A percentile compares a stretch with the other conserved stretches of the same genome.
Evolutionary conservation across 2,797 vertebrate species (phyloP).

Genomic region (Peromyscus eremicus): DNA sequence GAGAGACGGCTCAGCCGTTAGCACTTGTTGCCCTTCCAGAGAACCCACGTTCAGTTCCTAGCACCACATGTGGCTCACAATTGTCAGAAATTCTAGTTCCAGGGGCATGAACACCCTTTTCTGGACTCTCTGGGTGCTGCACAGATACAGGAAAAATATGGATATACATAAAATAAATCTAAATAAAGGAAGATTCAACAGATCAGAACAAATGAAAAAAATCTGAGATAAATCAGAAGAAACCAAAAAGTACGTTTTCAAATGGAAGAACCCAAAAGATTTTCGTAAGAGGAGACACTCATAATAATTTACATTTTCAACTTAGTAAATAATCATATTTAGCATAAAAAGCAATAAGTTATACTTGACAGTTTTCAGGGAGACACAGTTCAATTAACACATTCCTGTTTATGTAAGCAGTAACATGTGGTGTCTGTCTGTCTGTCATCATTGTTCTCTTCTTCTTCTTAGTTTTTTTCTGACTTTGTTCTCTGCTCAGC

Average conservation of each 20-base stretch:
- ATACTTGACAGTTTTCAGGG: conserved; percentile 33
- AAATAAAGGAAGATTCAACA: not conserved
- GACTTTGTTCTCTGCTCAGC: conserved; percentile 11
- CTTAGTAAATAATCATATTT: conserved; percentile 24
- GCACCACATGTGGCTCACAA: not conserved
- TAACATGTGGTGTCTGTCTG: not conserved
- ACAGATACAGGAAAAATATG: not conserved
- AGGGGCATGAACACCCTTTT: not conserved
- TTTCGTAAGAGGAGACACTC: not conserved
- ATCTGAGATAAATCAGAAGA: conserved; percentile 20
- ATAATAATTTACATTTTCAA: conserved; percentile 2
- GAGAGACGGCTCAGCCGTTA: not conserved
- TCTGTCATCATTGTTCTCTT: not conserved
- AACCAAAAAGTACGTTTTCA: not conserved
- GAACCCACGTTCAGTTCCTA: not conserved
- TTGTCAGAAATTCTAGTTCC: not conserved
- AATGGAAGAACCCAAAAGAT: not conserved
- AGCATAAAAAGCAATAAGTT: not conserved
- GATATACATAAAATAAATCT: not conserved
- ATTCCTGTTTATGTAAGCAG: not conserved
- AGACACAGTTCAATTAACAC: not conserved
- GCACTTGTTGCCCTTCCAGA: not conserved
- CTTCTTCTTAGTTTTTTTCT: not conserved
- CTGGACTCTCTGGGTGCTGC: not conserved
- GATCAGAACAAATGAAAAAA: not conserved